These are phyloP conservation scores for Brachionus plicatilis DNA, from an alignment of 1,140 invertebrate genomes.

Conservation along the genomic window DNA sequence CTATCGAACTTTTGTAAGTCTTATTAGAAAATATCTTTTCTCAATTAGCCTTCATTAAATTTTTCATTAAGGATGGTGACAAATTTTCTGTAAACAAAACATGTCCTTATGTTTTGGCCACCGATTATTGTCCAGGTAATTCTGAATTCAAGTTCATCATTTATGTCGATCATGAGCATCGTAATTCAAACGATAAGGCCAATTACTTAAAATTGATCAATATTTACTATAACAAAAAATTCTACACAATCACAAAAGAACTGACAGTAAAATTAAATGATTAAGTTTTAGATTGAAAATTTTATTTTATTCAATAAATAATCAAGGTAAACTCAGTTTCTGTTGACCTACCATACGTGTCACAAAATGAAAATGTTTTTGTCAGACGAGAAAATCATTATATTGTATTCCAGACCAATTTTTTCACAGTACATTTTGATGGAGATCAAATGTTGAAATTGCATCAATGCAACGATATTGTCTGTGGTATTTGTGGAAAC, in stretches of 20 bases:
- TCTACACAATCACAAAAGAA: neutral
- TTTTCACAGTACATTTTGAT: slow-evolving; percentile 23
- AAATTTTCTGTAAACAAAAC: neutral
- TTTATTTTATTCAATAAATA: neutral
- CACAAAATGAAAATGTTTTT: neutral
- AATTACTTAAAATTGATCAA: neutral
- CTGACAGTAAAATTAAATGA: neutral
- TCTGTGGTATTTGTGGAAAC: slow-evolving; percentile 31
- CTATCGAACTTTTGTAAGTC: slow-evolving; percentile 28
- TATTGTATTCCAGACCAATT: neutral
- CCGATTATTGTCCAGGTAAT: neutral
- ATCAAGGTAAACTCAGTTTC: neutral
- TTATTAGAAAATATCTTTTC: neutral
- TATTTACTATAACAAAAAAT: neutral
- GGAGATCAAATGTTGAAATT: slow-evolving; percentile 29
- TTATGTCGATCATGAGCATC: slow-evolving; percentile 18
- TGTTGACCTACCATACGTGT: neutral
- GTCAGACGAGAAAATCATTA: neutral
- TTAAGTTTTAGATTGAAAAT: neutral
- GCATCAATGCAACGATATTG: neutral
- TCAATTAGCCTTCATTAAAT: too few relatives aligned
- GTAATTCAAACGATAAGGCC: neutral
- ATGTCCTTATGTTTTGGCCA: slow-evolving; percentile 27
- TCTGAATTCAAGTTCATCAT: neutral
- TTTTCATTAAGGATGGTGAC: slow-evolving; percentile 26